Conservation (phyloP, 2,113 vertebrate species). For the Pao palembangensis region DNA sequence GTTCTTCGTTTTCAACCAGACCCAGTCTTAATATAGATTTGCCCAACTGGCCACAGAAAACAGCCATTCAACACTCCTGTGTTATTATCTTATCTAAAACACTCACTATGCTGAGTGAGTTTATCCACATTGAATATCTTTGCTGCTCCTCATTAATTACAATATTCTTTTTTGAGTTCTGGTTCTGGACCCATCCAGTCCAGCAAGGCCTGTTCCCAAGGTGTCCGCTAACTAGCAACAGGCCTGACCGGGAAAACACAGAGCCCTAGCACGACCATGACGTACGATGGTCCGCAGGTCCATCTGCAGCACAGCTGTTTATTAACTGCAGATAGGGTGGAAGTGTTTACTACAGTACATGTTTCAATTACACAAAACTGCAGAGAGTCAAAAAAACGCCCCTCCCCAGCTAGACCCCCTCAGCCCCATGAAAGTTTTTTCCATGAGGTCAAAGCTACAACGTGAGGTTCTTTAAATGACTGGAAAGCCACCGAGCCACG, state of each 20-base stretch:
- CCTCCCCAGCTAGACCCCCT: slow-evolving; percentile 16
- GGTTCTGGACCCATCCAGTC: slow-evolving; percentile 42
- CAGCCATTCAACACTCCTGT: background rate
- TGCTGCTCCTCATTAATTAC: slow-evolving; percentile 32
- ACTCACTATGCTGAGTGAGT: background rate
- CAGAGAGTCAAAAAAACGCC: slow-evolving; percentile 20
- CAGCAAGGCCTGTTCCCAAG: slow-evolving; percentile 27
- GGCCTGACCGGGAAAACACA: slow-evolving; percentile 50
- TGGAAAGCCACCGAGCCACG: slow-evolving; percentile 35
- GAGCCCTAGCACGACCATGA: slow-evolving; percentile 32
- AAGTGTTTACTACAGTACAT: slow-evolving; percentile 66
- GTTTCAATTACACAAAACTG: slow-evolving; percentile 56
- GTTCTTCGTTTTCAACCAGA: no score
- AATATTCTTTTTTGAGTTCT: slow-evolving; percentile 8
- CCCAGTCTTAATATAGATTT: background rate
- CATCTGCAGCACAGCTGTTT: slow-evolving; percentile 71
- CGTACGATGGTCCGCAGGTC: slow-evolving; percentile 48
- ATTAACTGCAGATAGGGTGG: slow-evolving; percentile 54
- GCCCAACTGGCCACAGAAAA: background rate
- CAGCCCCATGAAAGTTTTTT: slow-evolving; percentile 54
- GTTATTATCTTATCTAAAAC: slow-evolving; percentile 1
- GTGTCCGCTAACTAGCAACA: slow-evolving; percentile 48
- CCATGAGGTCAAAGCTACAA: slow-evolving; percentile 72
- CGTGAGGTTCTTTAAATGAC: slow-evolving; percentile 45
- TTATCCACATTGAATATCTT: slow-evolving; percentile 10